A percentile compares a stretch with the other conserved stretches of the same genome.
Conservation (phyloP, 2,888 invertebrate species). For the Pemphredon lugubris region DNA sequence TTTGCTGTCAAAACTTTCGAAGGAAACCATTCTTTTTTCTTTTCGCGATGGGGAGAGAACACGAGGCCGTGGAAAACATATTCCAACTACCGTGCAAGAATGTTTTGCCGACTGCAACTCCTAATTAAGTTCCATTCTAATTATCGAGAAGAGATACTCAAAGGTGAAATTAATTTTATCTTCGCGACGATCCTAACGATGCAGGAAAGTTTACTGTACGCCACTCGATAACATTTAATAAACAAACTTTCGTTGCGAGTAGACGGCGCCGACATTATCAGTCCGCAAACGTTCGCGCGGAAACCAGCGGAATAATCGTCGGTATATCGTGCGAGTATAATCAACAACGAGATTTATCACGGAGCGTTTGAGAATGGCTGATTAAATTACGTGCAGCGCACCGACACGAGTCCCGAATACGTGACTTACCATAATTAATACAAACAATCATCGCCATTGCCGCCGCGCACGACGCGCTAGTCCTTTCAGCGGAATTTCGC, state of each 20-base stretch:
- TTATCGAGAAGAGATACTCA: no score
- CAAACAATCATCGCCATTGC: slow-evolving; percentile 69
- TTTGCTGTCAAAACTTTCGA: no score
- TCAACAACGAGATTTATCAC: slow-evolving; percentile 39
- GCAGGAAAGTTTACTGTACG: no score
- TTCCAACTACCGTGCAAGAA: no score
- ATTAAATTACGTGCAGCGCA: slow-evolving; percentile 69
- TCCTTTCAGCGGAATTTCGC: slow-evolving; percentile 46
- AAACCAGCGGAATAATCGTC: slow-evolving; percentile 12
- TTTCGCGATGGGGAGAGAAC: no score
- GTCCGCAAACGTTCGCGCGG: slow-evolving; percentile 1
- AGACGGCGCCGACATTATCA: slow-evolving; percentile 5
- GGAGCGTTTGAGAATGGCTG: slow-evolving; percentile 56
- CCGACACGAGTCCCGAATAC: slow-evolving; percentile 68
- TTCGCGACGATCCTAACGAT: no score
- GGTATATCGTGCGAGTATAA: slow-evolving; percentile 9
- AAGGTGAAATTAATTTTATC: no score
- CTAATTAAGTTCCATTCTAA: no score
- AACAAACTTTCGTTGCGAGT: not conserved
- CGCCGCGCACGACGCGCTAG: slow-evolving; percentile 61
- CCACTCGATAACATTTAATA: not conserved
- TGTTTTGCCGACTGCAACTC: no score
- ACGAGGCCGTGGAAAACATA: no score
- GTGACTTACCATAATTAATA: slow-evolving; percentile 79
- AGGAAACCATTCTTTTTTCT: no score